Percentiles rank a stretch among this genome's conserved stretches.
Conservation (phyloP, 2,797 vertebrate genomes). For the Chrysocyon brachyurus region DNA sequence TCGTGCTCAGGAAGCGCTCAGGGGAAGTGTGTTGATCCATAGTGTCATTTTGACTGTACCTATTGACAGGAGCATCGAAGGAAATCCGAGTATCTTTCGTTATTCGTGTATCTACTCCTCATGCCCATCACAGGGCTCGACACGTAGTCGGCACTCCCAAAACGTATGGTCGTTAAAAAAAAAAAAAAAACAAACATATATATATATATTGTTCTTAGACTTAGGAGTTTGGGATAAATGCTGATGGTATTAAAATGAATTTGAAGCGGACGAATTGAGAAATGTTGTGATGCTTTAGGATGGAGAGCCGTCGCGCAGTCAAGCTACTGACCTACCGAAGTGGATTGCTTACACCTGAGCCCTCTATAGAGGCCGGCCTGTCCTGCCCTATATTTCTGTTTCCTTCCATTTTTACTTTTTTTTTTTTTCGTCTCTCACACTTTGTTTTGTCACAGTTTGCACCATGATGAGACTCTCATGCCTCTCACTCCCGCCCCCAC, state of each 20-base stretch:
- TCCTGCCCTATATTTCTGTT: neutral
- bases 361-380: neutral
- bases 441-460: slow-evolving; percentile 56
- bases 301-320: neutral
- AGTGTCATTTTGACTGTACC: neutral
- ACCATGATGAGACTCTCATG: neutral
- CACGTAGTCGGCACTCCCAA: neutral
- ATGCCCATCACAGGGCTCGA: neutral
- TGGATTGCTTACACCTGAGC: neutral
- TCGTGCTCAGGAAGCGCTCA: neutral
- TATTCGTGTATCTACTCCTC: neutral
- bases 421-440: slow-evolving; percentile 24
- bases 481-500: neutral
- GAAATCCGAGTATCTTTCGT: neutral
- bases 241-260: neutral
- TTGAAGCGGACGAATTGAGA: neutral
- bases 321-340: neutral
- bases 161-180: slow-evolving; percentile 27
- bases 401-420: neutral
- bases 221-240: neutral
- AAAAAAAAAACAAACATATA: neutral
- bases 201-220: neutral
- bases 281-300: neutral
- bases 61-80: neutral
- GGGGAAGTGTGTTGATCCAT: neutral